Conservation (phyloP, 2,888 invertebrate species). For the Megamerina dolium region DNA sequence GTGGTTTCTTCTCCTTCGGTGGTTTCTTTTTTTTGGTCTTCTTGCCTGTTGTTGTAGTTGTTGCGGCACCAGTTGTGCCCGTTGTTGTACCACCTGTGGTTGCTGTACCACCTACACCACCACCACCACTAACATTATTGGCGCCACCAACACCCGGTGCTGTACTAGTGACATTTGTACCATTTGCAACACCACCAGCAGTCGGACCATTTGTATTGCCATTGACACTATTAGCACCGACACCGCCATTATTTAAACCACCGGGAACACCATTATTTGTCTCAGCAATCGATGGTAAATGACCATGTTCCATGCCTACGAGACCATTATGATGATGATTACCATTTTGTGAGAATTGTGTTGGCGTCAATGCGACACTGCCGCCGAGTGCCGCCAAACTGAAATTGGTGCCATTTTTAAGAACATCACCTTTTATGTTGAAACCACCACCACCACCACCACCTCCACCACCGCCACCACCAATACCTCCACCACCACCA, state of each 20-base stretch:
- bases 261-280: slow-evolving; percentile 25
- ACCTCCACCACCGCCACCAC: no score
- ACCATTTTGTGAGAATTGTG: slow-evolving; percentile 33
- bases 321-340: slow-evolving; percentile 40
- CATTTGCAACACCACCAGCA: slow-evolving; percentile 31
- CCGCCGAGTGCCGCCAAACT: slow-evolving; percentile 48
- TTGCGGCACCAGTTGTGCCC: slow-evolving; percentile 48
- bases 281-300: slow-evolving; percentile 42
- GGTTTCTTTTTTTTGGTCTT: slow-evolving; percentile 53
- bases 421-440: slow-evolving; percentile 44
- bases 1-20: slow-evolving; percentile 71
- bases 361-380: slow-evolving; percentile 38
- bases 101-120: slow-evolving; percentile 50
- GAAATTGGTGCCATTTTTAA: slow-evolving; percentile 48
- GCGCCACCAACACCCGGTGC: slow-evolving; percentile 44
- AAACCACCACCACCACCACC: no score
- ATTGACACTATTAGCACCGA: slow-evolving; percentile 25
- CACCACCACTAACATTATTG: slow-evolving; percentile 50
- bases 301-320: slow-evolving; percentile 40
- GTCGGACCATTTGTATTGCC: slow-evolving; percentile 25
- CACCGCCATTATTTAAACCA: slow-evolving; percentile 25
- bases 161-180: slow-evolving; percentile 48
- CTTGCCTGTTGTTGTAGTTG: slow-evolving; percentile 42
- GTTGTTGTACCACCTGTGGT: slow-evolving; percentile 42
- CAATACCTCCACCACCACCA: no score